Evolutionary conservation across 2,797 vertebrate genomes (phyloP).

Genomic region (Avahi laniger): DNA sequence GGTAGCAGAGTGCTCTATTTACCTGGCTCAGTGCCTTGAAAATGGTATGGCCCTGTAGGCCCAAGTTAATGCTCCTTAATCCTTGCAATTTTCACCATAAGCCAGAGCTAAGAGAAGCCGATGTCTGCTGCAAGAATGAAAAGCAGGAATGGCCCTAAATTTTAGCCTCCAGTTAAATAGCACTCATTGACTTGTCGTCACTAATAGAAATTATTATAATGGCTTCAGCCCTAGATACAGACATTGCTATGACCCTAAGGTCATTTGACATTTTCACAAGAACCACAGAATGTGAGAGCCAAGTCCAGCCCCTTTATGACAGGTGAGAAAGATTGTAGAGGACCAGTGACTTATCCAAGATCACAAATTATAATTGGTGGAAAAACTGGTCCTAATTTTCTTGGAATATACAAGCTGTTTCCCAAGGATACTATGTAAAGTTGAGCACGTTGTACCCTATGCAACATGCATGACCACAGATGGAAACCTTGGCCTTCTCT

Average conservation of each 20-base stretch:
- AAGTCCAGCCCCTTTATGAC: background rate
- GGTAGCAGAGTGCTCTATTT: slow-evolving; percentile 41
- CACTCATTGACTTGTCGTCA: slow-evolving; percentile 25
- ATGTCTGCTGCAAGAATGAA: slow-evolving; percentile 12
- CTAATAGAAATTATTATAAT: slow-evolving; percentile 43
- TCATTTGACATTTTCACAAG: slow-evolving; percentile 30
- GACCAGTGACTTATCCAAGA: background rate
- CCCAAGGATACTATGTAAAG: background rate
- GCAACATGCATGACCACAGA: background rate
- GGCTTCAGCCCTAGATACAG: background rate
- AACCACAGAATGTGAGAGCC: slow-evolving; percentile 17
- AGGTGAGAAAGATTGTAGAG: background rate
- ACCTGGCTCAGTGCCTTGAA: slow-evolving; percentile 52
- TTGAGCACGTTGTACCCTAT: background rate
- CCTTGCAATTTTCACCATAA: slow-evolving; percentile 52
- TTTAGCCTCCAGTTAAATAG: background rate
- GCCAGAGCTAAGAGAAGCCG: slow-evolving; percentile 36
- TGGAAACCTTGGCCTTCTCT: background rate
- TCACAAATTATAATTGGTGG: slow-evolving; percentile 12
- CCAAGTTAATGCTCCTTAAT: slow-evolving; percentile 66
- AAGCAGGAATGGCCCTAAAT: slow-evolving; percentile 36
- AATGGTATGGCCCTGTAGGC: background rate
- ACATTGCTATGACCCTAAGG: slow-evolving; percentile 10
- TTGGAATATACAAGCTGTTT: background rate
- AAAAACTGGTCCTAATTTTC: background rate